Base-by-base conservation (phyloP, 2,113 vertebrate genomes). In the Eolophus roseicapilla region DNA sequence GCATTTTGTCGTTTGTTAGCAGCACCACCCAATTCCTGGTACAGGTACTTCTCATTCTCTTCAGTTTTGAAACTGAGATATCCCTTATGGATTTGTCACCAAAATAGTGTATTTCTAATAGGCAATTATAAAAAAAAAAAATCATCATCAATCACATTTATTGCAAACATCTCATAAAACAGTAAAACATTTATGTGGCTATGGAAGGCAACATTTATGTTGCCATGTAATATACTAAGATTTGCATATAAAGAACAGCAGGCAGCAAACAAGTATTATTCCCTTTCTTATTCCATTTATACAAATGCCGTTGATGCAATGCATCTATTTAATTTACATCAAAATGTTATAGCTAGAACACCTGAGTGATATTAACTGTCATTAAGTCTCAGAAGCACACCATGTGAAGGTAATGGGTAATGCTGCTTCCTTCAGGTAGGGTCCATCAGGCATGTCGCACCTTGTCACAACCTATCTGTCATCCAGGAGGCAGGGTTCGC, bases 151-250 rank as follows among this genome's bases (percentile, higher is more conserved):
- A 97, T 98, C 97, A 98, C 93, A 95, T 97, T 98, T 98, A 98
- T 98, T 98, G 97, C 97, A 97, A 98, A 95, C 92, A 98, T 97
- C 97, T 98, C 96, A 97, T 98, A 97, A 97, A 97, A 95, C 69
- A 96, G 91, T 95, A 97, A 98, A 98, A 95, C 83, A 82, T 97
- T 98, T 98, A 98, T 97, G 95, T 91, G 94, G 88, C 94, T 97
- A 77, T 93, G 82, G 91, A 97, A 97, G 57, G 92, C 94, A 97
- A 96, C 74, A 59, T 59, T 35, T 96, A 94, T 96, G 94, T 96
- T 97, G 82, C 95, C 94, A 63, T 95, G 95, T 95, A 97, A 97
- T 97, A 92, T 96, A 92, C 89, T 86, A 95, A 95, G 90, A 98
- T 97, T 98, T 97, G 96, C 96, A 98, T 97, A 97, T 97, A 97